Percentiles rank a stretch among this genome's conserved stretches.
These are phyloP conservation scores for Oenanthe oenanthe DNA, from an alignment of 2,113 vertebrate genomes.

Conservation along the genomic window DNA sequence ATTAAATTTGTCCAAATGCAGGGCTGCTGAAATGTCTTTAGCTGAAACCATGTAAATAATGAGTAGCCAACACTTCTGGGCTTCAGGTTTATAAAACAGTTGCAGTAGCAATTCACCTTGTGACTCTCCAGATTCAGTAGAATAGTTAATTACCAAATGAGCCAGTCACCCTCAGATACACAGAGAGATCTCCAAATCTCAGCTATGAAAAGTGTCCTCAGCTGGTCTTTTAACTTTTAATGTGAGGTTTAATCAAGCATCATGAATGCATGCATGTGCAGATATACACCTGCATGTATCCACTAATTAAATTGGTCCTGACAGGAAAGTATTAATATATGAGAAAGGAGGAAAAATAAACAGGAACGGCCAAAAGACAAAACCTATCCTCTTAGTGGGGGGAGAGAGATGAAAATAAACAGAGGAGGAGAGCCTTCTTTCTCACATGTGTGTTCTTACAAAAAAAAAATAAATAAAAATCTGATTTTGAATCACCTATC, in stretches of 20 bases:
- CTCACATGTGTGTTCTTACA: neutral
- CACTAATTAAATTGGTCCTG: neutral
- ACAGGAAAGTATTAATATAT: neutral
- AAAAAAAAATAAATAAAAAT: neutral
- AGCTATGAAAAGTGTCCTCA: neutral
- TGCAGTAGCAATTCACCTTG: neutral
- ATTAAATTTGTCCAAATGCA: neutral
- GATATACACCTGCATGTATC: neutral
- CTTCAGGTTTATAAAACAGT: neutral
- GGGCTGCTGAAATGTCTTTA: neutral
- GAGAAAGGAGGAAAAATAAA: neutral
- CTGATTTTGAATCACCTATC: neutral
- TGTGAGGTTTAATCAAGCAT: neutral
- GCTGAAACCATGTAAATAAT: neutral
- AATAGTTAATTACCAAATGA: neutral
- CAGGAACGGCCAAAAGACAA: neutral
- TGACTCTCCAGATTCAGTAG: neutral
- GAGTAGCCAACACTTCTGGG: neutral
- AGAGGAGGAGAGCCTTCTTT: neutral
- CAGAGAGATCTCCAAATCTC: neutral
- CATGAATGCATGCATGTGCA: neutral
- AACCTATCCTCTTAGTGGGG: neutral
- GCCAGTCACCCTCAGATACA: neutral
- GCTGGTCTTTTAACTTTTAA: neutral
- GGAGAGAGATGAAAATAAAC: neutral